A percentile compares a stretch with the other conserved stretches of the same genome.
Conservation (phyloP, 2,113 vertebrate genomes). For the Sterrhoptilus dennistouni region DNA sequence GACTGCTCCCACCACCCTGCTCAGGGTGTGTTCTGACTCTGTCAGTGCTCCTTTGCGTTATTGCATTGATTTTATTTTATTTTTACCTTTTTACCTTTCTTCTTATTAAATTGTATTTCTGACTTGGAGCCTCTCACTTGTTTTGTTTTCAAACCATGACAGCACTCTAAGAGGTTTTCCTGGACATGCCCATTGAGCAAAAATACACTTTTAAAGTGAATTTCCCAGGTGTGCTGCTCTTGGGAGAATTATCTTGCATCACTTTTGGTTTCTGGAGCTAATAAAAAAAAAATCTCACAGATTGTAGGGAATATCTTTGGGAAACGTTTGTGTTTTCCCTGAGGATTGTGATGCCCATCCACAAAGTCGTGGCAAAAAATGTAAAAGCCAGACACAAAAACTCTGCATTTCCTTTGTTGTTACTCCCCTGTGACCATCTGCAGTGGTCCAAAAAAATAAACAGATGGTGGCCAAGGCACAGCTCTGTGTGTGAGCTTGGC, state of each 20-base stretch:
- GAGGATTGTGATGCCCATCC: not conserved
- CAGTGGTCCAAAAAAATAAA: not conserved
- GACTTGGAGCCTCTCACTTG: too few species aligned
- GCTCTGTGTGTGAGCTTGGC: not conserved
- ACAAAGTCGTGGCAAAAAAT: too few species aligned
- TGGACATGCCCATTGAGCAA: rapidly evolving
- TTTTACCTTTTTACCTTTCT: too few species aligned
- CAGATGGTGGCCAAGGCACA: not conserved
- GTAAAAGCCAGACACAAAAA: not conserved
- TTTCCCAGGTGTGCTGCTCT: not conserved
- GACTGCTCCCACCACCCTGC: too few species aligned
- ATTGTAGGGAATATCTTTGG: rapidly evolving
- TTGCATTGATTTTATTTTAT: too few species aligned
- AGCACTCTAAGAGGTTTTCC: not conserved
- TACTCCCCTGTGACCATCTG: not conserved
- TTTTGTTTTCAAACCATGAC: too few species aligned
- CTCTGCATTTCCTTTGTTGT: not conserved
- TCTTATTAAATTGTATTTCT: too few species aligned
- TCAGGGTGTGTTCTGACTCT: too few species aligned
- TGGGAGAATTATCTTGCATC: not conserved
- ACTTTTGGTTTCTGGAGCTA: not conserved
- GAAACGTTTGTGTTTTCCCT: not conserved
- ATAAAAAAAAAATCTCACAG: not conserved
- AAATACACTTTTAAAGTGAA: not conserved
- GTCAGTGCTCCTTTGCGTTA: too few species aligned